Base-by-base conservation (phyloP, 2,797 vertebrate genomes). In the Linurgus olivaceus region DNA sequence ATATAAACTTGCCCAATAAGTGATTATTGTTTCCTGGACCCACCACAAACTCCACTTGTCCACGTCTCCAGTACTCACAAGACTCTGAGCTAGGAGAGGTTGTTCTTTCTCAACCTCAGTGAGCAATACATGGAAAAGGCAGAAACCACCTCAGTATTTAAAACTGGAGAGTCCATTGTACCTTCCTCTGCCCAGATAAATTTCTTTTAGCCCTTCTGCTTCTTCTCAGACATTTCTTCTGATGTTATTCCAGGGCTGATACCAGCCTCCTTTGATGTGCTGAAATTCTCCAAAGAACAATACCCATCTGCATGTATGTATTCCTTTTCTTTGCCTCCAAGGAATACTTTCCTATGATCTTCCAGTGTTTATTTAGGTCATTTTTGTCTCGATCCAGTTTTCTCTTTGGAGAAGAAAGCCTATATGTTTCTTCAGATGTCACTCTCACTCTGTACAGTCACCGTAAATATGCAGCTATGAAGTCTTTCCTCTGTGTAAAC, bases 351-450 rank as follows among this genome's bases (percentile, higher is more conserved):
- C 71, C 65, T 92, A 62, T 87, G 89, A 83, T 93, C 86, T 90
- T 90, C 44, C 59, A 63, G 19, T 85, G 67, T 89, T 96, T 88
- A 85, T 91, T 84, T 94, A 91, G 86, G 84, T 90, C 76, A 91
- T 81, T 96, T 95, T 93, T 94, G 71, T 91, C 73, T 96, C 2
- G 0, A 91, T 95, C 45, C 35, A 55, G 13, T 65, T 95, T 93
- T 90, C 58, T 77, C 42, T 93, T 93, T 85, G 55, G 79, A 90
- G 86, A 84, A 94, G 66, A 91, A 90, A 88, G 81, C 48, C 75
- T 82, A 28, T 67, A 11, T 87, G 18, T 87, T 95, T 93, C 90
- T 88, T 93, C 84, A 91, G 78, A 91, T 86, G 84, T 80, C 86
- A 44, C 63, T 93, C 54, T 94, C 40, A 24, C 59, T 88, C 51